A percentile compares a stretch with the other conserved stretches of the same genome.
Evolutionary conservation across 2,113 vertebrate species (phyloP).

Genomic region (Pycnonotus jocosus): DNA sequence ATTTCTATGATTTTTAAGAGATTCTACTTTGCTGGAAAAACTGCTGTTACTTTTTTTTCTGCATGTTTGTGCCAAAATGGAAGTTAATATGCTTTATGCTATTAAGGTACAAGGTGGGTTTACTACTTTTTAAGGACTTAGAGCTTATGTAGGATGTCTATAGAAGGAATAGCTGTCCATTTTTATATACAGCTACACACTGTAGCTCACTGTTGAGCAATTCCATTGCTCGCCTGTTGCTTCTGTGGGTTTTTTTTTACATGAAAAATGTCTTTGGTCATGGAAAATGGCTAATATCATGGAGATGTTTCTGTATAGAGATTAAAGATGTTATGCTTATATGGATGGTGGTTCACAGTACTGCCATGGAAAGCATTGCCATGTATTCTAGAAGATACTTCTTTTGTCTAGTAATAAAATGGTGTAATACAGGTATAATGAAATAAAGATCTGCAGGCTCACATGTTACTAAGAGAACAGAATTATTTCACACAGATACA

Average conservation of each 20-base stretch:
- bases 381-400: neutral
- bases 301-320: neutral
- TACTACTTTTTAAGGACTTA: neutral
- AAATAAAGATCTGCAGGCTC: neutral
- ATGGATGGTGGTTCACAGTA: neutral
- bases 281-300: neutral
- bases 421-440: neutral
- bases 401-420: neutral
- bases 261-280: neutral
- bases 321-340: neutral
- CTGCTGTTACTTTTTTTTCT: neutral
- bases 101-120: neutral
- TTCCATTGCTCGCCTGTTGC: neutral
- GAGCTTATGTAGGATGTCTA: neutral
- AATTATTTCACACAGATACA: neutral
- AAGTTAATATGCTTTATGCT: neutral
- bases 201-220: no score
- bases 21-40: neutral
- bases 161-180: neutral
- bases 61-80: neutral
- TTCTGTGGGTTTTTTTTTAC: neutral
- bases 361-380: neutral
- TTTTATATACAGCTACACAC: neutral
- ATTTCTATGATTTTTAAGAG: neutral
- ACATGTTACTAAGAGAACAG: neutral